These are phyloP conservation scores for Oegoconia quadripuncta DNA, from an alignment of 2,888 invertebrate species.

Conservation along the genomic window DNA sequence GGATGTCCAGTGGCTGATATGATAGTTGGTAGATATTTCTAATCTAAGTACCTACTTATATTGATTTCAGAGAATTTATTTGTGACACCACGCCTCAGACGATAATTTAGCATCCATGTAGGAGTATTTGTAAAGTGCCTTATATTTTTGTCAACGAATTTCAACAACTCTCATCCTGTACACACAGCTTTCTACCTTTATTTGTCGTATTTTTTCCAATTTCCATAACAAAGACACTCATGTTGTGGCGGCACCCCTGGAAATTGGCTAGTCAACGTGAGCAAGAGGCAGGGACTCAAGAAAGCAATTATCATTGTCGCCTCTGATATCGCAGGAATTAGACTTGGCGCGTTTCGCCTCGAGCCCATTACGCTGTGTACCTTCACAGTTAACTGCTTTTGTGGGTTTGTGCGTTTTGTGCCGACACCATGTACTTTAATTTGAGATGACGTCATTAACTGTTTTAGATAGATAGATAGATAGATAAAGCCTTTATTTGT, in stretches of 20 bases:
- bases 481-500: no score
- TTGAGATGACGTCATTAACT: constrained; percentile 3
- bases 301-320: constrained; percentile 50
- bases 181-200: no score
- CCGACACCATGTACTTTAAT: background rate
- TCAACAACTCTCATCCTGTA: no score
- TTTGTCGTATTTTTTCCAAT: constrained; percentile 16
- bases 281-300: constrained; percentile 36
- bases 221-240: constrained; percentile 32
- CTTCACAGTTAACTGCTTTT: constrained; percentile 28
- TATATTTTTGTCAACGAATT: background rate
- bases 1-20: no score
- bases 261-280: constrained; percentile 21
- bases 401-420: constrained; percentile 18
- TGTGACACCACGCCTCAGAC: no score
- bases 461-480: no score
- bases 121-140: no score
- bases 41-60: no score
- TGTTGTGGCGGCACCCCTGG: constrained; percentile 32
- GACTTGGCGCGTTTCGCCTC: constrained; percentile 23
- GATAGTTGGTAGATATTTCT: no score
- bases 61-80: no score
- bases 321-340: constrained; percentile 27
- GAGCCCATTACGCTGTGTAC: constrained; percentile 15
- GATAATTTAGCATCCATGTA: no score